A percentile compares a stretch with the other conserved stretches of the same genome.
phyloP scores from a whole-genome alignment of 1,140 invertebrate genomes.

The Papilio polytes region DNA sequence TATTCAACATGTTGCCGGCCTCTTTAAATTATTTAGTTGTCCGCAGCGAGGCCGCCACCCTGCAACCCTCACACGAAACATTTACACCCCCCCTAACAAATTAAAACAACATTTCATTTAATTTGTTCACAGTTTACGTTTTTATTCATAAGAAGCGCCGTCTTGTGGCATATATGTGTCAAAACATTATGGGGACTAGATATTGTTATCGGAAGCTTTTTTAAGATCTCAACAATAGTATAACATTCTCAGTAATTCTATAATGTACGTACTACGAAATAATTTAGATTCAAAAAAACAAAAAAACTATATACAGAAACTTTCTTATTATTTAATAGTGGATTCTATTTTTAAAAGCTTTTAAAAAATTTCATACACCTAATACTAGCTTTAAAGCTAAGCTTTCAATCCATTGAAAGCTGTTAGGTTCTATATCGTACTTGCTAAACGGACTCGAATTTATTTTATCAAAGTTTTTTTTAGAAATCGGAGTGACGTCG shows the following conservation, averaged over 20 bases:
- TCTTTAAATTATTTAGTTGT: conserved; percentile 29
- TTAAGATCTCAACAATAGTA: neutral
- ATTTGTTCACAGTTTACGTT: neutral
- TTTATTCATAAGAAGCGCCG: neutral
- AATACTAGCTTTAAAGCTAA: neutral
- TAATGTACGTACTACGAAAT: neutral
- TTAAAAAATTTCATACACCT: neutral
- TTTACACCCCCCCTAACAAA: neutral
- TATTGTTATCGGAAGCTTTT: too few species aligned
- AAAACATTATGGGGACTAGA: too few species aligned
- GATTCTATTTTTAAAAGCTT: neutral
- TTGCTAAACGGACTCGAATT: neutral
- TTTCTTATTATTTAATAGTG: neutral
- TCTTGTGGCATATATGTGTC: neutral
- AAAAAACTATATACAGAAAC: neutral
- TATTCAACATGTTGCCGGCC: conserved; percentile 13
- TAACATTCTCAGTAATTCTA: neutral
- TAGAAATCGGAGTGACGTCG: neutral
- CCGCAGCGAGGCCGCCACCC: neutral
- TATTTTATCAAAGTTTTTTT: neutral
- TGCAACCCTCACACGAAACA: neutral
- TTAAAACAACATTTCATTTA: neutral
- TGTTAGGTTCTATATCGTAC: neutral
- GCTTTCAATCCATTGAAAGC: neutral
- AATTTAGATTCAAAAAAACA: neutral